Conservation (phyloP, 2,888 invertebrate genomes). For the Melipona bicolor region DNA sequence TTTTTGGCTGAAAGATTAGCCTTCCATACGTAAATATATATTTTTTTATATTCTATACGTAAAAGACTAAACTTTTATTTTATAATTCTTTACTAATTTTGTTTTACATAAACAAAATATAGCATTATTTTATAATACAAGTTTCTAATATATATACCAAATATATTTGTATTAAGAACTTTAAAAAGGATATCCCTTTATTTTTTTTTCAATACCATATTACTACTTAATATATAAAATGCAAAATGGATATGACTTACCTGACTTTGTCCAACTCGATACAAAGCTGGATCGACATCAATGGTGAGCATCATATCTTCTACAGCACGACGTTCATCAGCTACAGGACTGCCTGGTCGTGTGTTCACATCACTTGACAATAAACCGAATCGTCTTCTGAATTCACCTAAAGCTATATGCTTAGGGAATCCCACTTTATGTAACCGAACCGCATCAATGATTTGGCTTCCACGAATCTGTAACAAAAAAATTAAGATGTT, state of each 20-base stretch:
- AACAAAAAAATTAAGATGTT: conserved; percentile 32
- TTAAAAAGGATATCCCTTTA: not conserved
- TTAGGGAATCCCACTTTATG: conserved; percentile 98
- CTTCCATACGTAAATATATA: not conserved
- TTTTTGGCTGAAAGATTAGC: not conserved
- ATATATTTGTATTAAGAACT: not conserved
- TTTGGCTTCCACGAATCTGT: conserved; percentile 95
- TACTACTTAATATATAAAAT: not conserved
- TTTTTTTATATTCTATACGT: not conserved
- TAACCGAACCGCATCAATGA: conserved; percentile 94
- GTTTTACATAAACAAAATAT: no score
- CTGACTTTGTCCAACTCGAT: conserved; percentile 96
- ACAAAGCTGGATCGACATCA: conserved; percentile 93
- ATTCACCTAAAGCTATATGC: conserved; percentile 94
- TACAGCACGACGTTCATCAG: conserved; percentile 88
- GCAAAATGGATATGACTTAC: conserved; percentile 85
- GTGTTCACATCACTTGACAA: conserved; percentile 84
- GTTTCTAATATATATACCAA: conserved; percentile 3
- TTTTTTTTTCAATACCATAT: not conserved
- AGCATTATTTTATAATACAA: not conserved
- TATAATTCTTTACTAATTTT: no score
- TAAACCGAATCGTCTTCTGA: conserved; percentile 92
- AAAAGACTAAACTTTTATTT: no score
- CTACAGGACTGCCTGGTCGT: conserved; percentile 82
- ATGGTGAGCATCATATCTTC: conserved; percentile 93